Evolutionary conservation across 1,140 invertebrate genomes (phyloP).

Genomic region (Nomia melanderi): DNA sequence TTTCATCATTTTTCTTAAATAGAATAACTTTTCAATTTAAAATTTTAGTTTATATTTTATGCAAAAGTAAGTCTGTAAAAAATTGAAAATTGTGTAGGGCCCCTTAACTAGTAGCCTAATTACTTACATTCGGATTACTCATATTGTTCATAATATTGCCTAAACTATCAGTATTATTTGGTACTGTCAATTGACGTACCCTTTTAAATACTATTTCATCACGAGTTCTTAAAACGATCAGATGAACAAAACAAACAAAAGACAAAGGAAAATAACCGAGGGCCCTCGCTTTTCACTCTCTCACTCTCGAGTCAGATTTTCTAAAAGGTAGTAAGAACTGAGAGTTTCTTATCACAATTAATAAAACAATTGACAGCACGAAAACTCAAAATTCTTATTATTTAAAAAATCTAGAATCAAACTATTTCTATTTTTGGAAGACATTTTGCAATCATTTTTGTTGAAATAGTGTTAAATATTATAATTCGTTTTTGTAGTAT

Average conservation of each 20-base stretch:
- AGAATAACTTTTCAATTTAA: not conserved
- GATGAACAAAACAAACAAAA: constrained; percentile 32
- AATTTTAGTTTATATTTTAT: not conserved
- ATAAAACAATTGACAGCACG: not conserved
- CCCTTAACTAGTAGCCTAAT: constrained; percentile 66
- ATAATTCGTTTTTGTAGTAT: constrained; percentile 62
- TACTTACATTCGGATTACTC: constrained; percentile 71
- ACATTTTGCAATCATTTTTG: constrained; percentile 9
- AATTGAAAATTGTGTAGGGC: constrained; percentile 42
- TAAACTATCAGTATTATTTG: constrained; percentile 65
- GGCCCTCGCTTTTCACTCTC: constrained; percentile 27
- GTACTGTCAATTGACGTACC: constrained; percentile 55
- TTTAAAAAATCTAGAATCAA: not conserved
- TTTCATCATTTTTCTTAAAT: not conserved
- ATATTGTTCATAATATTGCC: constrained; percentile 67
- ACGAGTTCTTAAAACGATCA: constrained; percentile 35
- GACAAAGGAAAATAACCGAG: constrained; percentile 15
- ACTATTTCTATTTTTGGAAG: constrained; percentile 23
- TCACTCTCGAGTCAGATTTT: constrained; percentile 34
- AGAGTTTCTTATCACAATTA: not conserved
- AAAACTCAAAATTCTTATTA: not conserved
- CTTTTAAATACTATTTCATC: constrained; percentile 73
- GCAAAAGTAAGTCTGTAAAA: constrained; percentile 45
- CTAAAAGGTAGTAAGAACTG: not conserved
- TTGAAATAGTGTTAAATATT: constrained; percentile 30